phyloP scores from a whole-genome alignment of 2,113 vertebrate species.

The Leptodactylus fuscus region DNA sequence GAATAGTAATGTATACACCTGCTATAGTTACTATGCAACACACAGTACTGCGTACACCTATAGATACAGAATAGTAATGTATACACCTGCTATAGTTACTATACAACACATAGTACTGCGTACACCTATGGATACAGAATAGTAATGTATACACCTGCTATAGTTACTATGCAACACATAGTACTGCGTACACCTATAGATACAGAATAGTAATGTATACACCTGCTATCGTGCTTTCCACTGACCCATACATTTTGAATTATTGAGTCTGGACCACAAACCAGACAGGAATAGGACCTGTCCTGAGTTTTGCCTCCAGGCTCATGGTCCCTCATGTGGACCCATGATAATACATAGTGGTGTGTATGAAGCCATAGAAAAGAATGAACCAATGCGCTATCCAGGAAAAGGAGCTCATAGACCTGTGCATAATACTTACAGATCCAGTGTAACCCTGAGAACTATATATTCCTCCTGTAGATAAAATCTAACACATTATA shows the following conservation, averaged over 20 bases:
- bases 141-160: not conserved
- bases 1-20: not conserved
- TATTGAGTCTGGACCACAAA: too few species aligned
- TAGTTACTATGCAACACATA: not conserved
- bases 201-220: not conserved
- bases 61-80: not conserved
- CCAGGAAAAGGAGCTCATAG: too few species aligned
- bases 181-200: not conserved
- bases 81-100: not conserved
- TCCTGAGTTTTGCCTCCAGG: too few species aligned
- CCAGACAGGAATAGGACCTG: too few species aligned
- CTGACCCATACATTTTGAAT: too few species aligned
- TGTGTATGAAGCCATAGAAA: too few species aligned
- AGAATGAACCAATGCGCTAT: too few species aligned
- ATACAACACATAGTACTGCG: not conserved
- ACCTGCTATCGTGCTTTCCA: too few species aligned
- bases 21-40: not conserved
- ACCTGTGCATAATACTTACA: not conserved
- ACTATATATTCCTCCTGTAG: not conserved
- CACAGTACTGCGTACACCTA: not conserved
- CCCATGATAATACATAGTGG: too few species aligned
- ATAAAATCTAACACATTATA: not conserved
- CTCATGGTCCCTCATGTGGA: too few species aligned
- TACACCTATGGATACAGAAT: not conserved
- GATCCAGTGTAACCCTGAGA: not conserved